Conservation (phyloP, 64 coral and sea anemone genomes). For the Platygyra sinensis region DNA sequence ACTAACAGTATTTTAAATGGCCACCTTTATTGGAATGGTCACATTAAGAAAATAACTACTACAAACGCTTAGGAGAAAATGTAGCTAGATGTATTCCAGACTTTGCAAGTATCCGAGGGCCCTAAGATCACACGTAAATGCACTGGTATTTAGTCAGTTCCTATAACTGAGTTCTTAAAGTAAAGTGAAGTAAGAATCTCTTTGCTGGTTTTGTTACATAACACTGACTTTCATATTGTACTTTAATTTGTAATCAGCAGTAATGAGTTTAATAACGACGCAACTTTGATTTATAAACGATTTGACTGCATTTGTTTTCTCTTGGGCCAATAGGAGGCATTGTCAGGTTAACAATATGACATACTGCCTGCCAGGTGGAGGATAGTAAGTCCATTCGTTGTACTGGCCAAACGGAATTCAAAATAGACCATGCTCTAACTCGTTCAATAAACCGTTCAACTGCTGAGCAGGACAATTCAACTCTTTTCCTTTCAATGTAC, state of each 20-base stretch:
- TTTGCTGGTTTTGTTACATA: background rate
- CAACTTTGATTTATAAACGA: background rate
- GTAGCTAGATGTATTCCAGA: conserved; percentile 43
- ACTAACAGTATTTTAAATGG: no score
- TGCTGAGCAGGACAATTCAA: conserved; percentile 50
- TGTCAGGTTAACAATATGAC: conserved; percentile 58
- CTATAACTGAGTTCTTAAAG: conserved; percentile 36
- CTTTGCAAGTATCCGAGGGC: conserved; percentile 55
- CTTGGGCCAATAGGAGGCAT: conserved; percentile 41
- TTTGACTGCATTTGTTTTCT: background rate
- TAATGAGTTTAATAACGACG: background rate
- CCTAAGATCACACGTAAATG: conserved; percentile 60
- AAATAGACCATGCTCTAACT: conserved; percentile 53
- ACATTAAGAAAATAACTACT: conserved; percentile 5
- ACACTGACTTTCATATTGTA: background rate
- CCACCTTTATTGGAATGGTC: no score
- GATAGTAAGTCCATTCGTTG: conserved; percentile 56
- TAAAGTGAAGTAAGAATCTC: background rate
- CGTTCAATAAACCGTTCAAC: conserved; percentile 48
- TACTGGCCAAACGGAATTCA: conserved; percentile 49
- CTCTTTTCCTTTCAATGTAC: conserved; percentile 32
- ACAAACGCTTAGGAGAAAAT: conserved; percentile 44
- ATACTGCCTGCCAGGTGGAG: conserved; percentile 56
- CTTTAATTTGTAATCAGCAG: background rate
- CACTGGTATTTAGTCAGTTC: conserved; percentile 41